Evolutionary conservation across 2,113 vertebrate genomes (phyloP), one percentile per base, ranked within the genome.

Genomic region (Dipodomys ordii): DNA sequence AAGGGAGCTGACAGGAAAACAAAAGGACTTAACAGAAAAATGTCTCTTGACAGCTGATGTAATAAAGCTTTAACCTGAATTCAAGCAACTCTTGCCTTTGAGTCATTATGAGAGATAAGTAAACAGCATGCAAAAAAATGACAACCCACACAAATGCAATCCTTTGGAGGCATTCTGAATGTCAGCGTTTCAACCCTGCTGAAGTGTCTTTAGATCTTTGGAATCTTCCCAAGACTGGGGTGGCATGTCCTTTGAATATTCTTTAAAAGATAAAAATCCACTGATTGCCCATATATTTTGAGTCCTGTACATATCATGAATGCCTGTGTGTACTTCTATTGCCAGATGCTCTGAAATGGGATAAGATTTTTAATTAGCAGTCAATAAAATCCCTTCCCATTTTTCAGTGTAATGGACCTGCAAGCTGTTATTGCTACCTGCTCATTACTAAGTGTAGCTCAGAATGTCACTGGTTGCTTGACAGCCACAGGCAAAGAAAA

Each of bases 221-320:
- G 20, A 76, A 60, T 85, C 74, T 95, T 96, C 81, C 78, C 92
- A 44, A 87, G 89, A 82, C 85, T 82, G 71, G 44, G 19, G 28
- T 88, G 0, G 57, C 73, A 78, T 91, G 87, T 67, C 87, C n/a
- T 97, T 95, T 95, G 53, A 92, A 76, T 68, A 10, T 90, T 96
- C 46, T 44, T 49, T 57, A 73, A 87, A 95, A 93, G 87, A 91
- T 94, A 96, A 97, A 98, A 98, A 65, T 32, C 62, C 11, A 22
- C 62, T 83, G 95, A 96, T 60, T 95, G 84, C 83, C 72, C 53
- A 18, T 64, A 46, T 81, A 80, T 80, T 86, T 92, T 77, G 73
- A 49, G 44, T 94, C 86, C 78, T 83, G 1, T 72, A 85, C 44
- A 73, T 92, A 83, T 62, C 92, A 83, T 32, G 90, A 97, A 89